A percentile compares a stretch with the other conserved stretches of the same genome.
Evolutionary conservation across 2,797 vertebrate species (phyloP).

Genomic region (Fratercula arctica): DNA sequence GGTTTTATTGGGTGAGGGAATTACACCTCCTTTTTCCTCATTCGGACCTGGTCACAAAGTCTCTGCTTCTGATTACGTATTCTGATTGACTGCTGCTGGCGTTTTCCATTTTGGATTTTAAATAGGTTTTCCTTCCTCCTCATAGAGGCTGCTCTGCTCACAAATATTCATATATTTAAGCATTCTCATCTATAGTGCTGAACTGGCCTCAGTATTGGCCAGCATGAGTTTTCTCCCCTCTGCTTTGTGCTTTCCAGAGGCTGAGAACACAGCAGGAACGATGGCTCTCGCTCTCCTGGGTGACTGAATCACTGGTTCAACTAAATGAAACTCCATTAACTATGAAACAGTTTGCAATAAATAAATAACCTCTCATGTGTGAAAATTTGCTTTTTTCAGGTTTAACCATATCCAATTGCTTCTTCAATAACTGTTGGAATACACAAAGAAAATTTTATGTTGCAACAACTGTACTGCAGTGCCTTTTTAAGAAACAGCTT

Average conservation of each 20-base stretch:
- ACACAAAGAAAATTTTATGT: background rate
- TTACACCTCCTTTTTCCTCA: background rate
- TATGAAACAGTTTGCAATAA: constrained; percentile 4
- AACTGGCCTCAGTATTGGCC: background rate
- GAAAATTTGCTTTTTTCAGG: background rate
- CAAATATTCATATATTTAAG: background rate
- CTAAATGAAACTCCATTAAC: constrained; percentile 38
- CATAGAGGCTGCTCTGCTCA: background rate
- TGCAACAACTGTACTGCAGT: background rate
- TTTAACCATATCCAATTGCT: background rate
- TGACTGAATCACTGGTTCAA: background rate
- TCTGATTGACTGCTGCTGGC: background rate
- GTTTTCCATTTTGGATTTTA: constrained; percentile 8
- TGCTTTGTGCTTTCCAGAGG: background rate
- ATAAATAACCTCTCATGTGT: background rate
- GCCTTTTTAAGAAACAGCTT: background rate
- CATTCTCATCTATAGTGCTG: background rate
- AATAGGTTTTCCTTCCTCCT: background rate
- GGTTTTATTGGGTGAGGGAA: background rate
- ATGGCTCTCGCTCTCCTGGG: background rate
- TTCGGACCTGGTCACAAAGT: background rate
- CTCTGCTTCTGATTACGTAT: background rate
- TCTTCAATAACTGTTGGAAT: background rate
- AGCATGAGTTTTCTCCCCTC: background rate
- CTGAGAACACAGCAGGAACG: background rate